These are phyloP conservation scores for Reinhardtius hippoglossoides DNA, from an alignment of 2,113 vertebrate species.

Conservation along the genomic window DNA sequence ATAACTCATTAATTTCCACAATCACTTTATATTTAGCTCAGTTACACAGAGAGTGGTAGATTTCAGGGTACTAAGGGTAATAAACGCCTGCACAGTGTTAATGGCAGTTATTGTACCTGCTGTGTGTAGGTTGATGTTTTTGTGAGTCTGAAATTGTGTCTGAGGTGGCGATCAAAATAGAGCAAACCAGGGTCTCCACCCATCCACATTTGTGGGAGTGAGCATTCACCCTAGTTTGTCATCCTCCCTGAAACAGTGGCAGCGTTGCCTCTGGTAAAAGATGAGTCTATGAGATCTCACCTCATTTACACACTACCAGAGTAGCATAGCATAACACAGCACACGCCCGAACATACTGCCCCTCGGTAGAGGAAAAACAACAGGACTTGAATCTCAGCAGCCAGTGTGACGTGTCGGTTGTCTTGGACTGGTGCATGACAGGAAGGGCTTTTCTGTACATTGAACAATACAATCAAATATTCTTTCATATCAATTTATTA, in stretches of 20 bases:
- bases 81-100: not conserved
- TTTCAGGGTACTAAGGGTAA: not conserved
- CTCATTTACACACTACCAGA: conserved; percentile 1
- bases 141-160: not conserved
- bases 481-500: not conserved
- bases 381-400: not conserved
- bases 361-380: not conserved
- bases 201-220: not conserved
- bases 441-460: not conserved
- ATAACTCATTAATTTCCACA: not conserved
- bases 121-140: not conserved
- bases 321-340: no score
- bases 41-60: not conserved
- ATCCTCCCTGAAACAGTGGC: no score
- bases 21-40: not conserved
- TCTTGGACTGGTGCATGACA: not conserved
- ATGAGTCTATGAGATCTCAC: not conserved
- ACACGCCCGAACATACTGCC: not conserved
- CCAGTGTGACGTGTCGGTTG: not conserved
- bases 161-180: not conserved
- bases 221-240: no score
- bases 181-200: not conserved
- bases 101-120: not conserved
- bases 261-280: not conserved
- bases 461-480: not conserved